phyloP scores from a whole-genome alignment of 2,888 invertebrate species.

The Drosophila greeni region DNA sequence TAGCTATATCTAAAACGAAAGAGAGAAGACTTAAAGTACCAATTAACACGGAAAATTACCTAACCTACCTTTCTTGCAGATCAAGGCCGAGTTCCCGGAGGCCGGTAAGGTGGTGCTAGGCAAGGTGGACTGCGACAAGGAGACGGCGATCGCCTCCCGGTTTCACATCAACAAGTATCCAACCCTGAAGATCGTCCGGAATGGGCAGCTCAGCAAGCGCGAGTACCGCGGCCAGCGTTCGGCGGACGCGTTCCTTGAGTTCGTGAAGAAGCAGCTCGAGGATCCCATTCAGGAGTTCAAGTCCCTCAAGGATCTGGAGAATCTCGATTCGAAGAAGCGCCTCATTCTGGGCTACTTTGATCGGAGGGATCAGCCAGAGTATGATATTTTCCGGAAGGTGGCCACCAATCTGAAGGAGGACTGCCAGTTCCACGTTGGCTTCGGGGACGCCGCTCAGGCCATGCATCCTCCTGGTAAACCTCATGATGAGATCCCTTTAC shows the following conservation, averaged over 20 bases:
- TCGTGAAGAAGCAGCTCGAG: constrained; percentile 92
- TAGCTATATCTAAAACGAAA: background rate
- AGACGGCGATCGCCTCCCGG: constrained; percentile 89
- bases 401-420: constrained; percentile 95
- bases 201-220: constrained; percentile 92
- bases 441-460: constrained; percentile 88
- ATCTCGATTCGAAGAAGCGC: constrained; percentile 88
- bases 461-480: constrained; percentile 90
- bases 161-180: constrained; percentile 99
- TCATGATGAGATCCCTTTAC: background rate
- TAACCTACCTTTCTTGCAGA: constrained; percentile 54
- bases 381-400: constrained; percentile 87
- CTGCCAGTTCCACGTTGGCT: constrained; percentile 94
- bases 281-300: constrained; percentile 90
- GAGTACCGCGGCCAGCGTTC: constrained; percentile 95
- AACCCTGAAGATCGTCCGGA: constrained; percentile 95
- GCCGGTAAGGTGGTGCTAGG: constrained; percentile 93
- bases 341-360: constrained; percentile 96
- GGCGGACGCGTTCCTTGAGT: constrained; percentile 92
- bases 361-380: constrained; percentile 87
- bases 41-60: background rate
- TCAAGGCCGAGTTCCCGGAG: constrained; percentile 86
- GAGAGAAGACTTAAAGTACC: background rate
- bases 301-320: constrained; percentile 85
- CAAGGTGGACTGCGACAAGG: constrained; percentile 97